phyloP scores from a whole-genome alignment of 2,113 vertebrate genomes.

The Lucifuga dentata region DNA sequence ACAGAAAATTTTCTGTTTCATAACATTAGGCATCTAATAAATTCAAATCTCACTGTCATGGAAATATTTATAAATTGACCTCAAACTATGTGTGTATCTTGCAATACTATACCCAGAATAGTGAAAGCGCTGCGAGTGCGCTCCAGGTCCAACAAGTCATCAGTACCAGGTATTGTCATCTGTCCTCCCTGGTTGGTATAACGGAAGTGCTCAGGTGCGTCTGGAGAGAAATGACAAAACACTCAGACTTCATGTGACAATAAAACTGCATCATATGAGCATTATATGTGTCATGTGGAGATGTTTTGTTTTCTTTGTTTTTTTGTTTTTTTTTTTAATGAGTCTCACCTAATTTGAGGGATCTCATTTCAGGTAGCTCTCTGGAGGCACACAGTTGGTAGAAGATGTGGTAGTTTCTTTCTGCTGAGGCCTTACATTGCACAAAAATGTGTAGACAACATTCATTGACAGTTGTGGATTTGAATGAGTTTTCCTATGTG shows the following conservation, averaged over 20 bases:
- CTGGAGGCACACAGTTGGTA: conserved; percentile 86
- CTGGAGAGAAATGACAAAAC: conserved; percentile 50
- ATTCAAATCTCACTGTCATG: background rate
- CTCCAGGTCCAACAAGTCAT: conserved; percentile 78
- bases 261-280: background rate
- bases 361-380: conserved; percentile 77
- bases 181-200: conserved; percentile 82
- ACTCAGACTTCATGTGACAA: background rate
- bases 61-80: background rate
- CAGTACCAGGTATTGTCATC: conserved; percentile 64
- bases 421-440: conserved; percentile 71
- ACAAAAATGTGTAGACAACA: background rate
- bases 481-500: background rate
- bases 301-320: no score
- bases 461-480: background rate
- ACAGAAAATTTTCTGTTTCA: background rate
- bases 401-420: conserved; percentile 87
- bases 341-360: conserved; percentile 80
- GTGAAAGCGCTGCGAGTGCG: conserved; percentile 77
- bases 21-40: no score
- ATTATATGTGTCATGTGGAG: no score
- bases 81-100: background rate
- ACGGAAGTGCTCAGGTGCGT: conserved; percentile 78
- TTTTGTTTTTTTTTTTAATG: no score
- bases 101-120: conserved; percentile 77